A percentile compares a stretch with the other conserved stretches of the same genome.
These are phyloP conservation scores for Microtus pennsylvanicus DNA, from an alignment of 2,113 vertebrate species.

Conservation along the genomic window DNA sequence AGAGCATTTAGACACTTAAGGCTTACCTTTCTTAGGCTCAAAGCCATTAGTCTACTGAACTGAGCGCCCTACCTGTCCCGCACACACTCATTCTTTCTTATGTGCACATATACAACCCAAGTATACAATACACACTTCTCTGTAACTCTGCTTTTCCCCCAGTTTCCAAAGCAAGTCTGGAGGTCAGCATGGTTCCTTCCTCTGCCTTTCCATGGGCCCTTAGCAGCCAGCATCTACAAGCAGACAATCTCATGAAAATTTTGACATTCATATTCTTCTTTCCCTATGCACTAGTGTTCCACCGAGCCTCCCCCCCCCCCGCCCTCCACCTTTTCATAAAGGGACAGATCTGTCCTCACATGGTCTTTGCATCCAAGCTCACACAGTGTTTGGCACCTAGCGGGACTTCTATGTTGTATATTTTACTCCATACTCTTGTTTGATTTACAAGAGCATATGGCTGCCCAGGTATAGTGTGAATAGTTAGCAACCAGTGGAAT, in stretches of 20 bases:
- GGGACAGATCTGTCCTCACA: neutral
- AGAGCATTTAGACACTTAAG: neutral
- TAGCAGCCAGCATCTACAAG: neutral
- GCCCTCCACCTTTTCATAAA: neutral
- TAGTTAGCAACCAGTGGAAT: neutral
- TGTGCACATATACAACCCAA: neutral
- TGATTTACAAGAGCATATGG: conserved; percentile 8
- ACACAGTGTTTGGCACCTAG: neutral
- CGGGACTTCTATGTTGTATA: neutral
- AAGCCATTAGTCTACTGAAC: neutral
- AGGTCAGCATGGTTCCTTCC: neutral
- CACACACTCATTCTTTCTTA: neutral
- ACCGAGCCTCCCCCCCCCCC: neutral
- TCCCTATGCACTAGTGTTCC: rapidly evolving
- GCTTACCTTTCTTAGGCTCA: neutral
- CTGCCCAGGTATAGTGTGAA: neutral
- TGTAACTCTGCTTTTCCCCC: neutral
- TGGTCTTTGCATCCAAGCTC: neutral
- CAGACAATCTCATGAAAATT: neutral
- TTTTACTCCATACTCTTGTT: neutral
- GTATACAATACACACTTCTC: neutral
- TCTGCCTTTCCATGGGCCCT: neutral
- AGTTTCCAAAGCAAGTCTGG: neutral
- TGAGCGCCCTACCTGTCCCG: neutral
- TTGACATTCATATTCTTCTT: neutral